Evolutionary conservation across 1,140 invertebrate species (phyloP), one percentile per base, ranked within the genome.

Genomic region (Mizuhopecten yessoensis): DNA sequence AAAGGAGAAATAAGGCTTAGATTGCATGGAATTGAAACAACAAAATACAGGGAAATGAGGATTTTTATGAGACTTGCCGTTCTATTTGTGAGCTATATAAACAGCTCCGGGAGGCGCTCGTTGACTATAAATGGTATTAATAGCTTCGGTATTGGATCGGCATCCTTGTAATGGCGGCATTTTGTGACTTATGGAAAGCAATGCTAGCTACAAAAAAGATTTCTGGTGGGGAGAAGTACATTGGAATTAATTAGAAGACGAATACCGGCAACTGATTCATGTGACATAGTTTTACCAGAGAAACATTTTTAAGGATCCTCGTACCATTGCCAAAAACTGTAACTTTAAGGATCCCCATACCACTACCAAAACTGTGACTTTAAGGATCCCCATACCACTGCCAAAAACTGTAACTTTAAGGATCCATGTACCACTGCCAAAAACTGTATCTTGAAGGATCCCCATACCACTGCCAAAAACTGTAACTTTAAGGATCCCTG

Each of bases 21-120:
- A 75, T 75, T 29, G 57, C 57, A 1, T 75, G 57, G n/a, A 75
- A 75, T 75, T 75, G n/a, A 75, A 75, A 75, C n/a, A 75, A 75
- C 57, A 75, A 75, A 75, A 75, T 75, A 75, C 57, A 75, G 23
- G n/a, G 23, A 75, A 75, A 75, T 29, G 57, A 29, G 5, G 57
- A 75, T 29, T 75, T 75, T 75, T 75, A 75, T n/a, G 57, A 75
- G 57, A 13, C 57, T 49, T 29, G 57, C 29, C 1, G 5, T 2
- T 5, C 17, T n/a, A n/a, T 75, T 75, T 75, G 57, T 29, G 57
- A 75, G 57, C 2, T 5, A 75, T 5, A 75, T 75, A 29, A 75
- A n/a, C 23, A 75, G 23, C n/a, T n/a, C 5, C 57, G 5, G 3
- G 57, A 29, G 57, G 57, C n/a, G 29, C 5, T 29, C 36, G 5